Evolutionary conservation across 2,888 invertebrate genomes (phyloP), one percentile per base, ranked within the genome.

Genomic region (Pasiphila rectangulata): DNA sequence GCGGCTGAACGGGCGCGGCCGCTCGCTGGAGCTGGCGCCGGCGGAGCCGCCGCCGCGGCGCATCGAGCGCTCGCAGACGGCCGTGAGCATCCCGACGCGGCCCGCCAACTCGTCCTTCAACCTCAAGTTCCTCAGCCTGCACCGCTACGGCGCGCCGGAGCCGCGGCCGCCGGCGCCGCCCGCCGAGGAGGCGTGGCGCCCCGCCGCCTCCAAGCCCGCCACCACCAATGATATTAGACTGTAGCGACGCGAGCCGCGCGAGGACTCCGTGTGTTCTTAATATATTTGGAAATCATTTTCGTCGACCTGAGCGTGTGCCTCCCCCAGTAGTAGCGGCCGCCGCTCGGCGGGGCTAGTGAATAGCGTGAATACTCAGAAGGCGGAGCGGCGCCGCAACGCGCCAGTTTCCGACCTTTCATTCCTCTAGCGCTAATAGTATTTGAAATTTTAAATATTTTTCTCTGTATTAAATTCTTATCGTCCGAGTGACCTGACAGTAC

Each of bases 341-440:
- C 67, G 34, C 15, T 39, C 32, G 45, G n/a, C n/a, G n/a, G 21
- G 27, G 37, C 27, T 41, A 44, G 36, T 30, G 43, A 66, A 72
- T 77, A 73, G 79, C 70, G 72, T 82, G 72, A 85, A 85, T 84
- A 85, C 85, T 84, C 84, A 85, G 72, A 79, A 76, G 80, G 83
- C 82, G 81, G 75, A 73, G 73, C 72, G 73, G 67, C n/a, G 30
- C 9, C 61, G 66, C 60, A 43, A 35, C 63, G 64, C 59, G 66
- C 64, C 34, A 34, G 27, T 62, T 63, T 63, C n/a, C 72, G 68
- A 67, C 70, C 70, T 78, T 75, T 83, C 84, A 83, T 84, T 86
- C 84, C 84, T 81, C 72, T 79, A 79, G 77, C 78, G 72, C 80
- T 71, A 69, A 77, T 75, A 76, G 74, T 69, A 70, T 72, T 54